Evolutionary conservation across 1,140 invertebrate genomes (phyloP).

Genomic region (Drosophila aff.): DNA sequence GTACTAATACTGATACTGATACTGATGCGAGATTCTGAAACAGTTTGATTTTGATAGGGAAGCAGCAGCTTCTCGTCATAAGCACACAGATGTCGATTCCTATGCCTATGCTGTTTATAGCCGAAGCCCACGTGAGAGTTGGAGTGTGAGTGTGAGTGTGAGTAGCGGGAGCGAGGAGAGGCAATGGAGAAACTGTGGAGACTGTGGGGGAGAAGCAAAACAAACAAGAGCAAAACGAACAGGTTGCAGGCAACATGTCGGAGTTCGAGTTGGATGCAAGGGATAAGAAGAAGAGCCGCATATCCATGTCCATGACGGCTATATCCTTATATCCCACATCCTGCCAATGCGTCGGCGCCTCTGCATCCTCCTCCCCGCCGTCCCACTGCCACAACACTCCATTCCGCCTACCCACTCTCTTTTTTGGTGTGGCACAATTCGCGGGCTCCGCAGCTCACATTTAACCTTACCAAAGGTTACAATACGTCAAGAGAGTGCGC

Average conservation of each 20-base stretch:
- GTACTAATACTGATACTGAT: constrained; percentile 19
- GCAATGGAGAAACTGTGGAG: no score
- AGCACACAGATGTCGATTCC: constrained; percentile 27
- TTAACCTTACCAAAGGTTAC: constrained; percentile 80
- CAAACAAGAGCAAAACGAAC: constrained; percentile 31
- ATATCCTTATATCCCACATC: constrained; percentile 23
- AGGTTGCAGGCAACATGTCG: constrained; percentile 55
- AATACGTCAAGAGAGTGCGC: constrained; percentile 37
- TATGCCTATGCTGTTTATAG: constrained; percentile 67
- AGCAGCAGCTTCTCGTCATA: constrained; percentile 15
- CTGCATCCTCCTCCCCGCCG: constrained; percentile 13
- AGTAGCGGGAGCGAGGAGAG: no score
- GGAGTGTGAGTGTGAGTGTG: not conserved
- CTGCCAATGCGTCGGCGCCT: constrained; percentile 67
- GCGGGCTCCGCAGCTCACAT: constrained; percentile 62
- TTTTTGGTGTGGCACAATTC: constrained; percentile 66
- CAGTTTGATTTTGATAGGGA: constrained; percentile 40
- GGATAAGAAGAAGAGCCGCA: constrained; percentile 46
- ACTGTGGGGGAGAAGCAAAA: not conserved
- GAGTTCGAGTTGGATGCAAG: constrained; percentile 58
- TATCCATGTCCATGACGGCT: constrained; percentile 35
- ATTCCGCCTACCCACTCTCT: constrained; percentile 21
- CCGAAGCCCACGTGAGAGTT: constrained; percentile 21
- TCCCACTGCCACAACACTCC: constrained; percentile 23
- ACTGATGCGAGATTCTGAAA: constrained; percentile 30